Evolutionary conservation across 2,113 vertebrate species (phyloP).

Genomic region (Loxodonta africana): DNA sequence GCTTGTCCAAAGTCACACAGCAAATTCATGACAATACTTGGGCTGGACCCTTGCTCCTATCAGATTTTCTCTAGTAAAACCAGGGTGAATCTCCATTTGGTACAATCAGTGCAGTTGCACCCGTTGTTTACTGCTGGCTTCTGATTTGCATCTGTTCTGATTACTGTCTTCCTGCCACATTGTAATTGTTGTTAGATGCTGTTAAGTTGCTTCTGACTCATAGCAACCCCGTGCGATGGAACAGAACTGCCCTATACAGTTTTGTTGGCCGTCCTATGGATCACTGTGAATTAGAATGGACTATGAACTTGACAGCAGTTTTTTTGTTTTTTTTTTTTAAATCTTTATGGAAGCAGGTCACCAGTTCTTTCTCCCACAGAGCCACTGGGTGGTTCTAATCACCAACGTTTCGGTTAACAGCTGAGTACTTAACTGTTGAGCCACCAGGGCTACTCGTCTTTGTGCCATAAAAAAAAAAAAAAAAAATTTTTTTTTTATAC

Average conservation of each 20-base stretch:
- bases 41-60: background rate
- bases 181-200: background rate
- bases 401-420: background rate
- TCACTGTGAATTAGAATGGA: too few species aligned
- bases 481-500: too few species aligned
- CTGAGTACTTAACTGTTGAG: background rate
- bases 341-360: too few species aligned
- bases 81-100: background rate
- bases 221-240: background rate
- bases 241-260: background rate
- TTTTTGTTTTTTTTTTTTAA: too few species aligned
- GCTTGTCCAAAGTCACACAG: background rate
- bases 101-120: rapidly evolving
- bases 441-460: background rate
- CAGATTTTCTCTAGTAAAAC: background rate
- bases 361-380: background rate
- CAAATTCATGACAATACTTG: background rate
- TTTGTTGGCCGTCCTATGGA: too few species aligned
- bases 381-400: background rate
- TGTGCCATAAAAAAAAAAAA: background rate
- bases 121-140: background rate
- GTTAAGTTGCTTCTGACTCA: background rate
- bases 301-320: too few species aligned
- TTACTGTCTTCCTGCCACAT: background rate
- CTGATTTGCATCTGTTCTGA: background rate